Percentiles rank a stretch among this genome's conserved stretches.
Evolutionary conservation across 2,797 vertebrate species (phyloP).

Genomic region (Sus cebifrons): DNA sequence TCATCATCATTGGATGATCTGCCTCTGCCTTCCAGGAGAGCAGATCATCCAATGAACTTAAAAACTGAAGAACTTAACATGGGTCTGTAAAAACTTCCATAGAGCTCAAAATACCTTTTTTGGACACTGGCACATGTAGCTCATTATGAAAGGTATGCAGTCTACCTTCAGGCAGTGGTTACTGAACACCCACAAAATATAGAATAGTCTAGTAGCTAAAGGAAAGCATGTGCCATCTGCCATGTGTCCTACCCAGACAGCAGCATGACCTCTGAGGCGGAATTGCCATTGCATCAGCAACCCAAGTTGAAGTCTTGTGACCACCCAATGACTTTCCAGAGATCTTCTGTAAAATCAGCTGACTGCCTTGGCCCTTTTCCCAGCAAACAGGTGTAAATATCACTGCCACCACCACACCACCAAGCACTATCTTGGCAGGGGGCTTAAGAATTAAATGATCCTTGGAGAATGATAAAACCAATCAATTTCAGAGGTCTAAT

Average conservation of each 20-base stretch:
- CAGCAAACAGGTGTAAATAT: constrained; percentile 76
- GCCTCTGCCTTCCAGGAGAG: constrained; percentile 15
- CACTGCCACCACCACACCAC: constrained; percentile 59
- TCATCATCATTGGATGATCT: constrained; percentile 11
- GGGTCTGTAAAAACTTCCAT: constrained; percentile 23
- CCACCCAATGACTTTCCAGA: constrained; percentile 69
- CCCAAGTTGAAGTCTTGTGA: constrained; percentile 70
- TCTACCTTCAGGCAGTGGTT: constrained; percentile 31
- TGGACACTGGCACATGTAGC: neutral
- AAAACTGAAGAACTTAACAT: constrained; percentile 33
- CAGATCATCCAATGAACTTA: neutral
- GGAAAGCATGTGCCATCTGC: constrained; percentile 49
- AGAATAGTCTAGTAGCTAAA: neutral
- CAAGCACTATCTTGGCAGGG: constrained; percentile 68
- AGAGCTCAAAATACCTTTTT: constrained; percentile 56
- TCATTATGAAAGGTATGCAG: constrained; percentile 39
- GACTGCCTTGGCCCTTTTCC: constrained; percentile 79
- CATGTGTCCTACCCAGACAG: constrained; percentile 19
- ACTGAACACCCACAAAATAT: neutral
- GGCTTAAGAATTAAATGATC: constrained; percentile 79
- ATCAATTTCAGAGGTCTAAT: constrained; percentile 74
- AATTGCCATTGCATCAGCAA: constrained; percentile 75
- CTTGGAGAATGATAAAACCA: constrained; percentile 80
- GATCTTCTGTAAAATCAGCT: constrained; percentile 79
- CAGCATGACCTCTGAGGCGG: constrained; percentile 67